phyloP scores from a whole-genome alignment of 2,888 invertebrate species.

The Entomobrya proxima region DNA sequence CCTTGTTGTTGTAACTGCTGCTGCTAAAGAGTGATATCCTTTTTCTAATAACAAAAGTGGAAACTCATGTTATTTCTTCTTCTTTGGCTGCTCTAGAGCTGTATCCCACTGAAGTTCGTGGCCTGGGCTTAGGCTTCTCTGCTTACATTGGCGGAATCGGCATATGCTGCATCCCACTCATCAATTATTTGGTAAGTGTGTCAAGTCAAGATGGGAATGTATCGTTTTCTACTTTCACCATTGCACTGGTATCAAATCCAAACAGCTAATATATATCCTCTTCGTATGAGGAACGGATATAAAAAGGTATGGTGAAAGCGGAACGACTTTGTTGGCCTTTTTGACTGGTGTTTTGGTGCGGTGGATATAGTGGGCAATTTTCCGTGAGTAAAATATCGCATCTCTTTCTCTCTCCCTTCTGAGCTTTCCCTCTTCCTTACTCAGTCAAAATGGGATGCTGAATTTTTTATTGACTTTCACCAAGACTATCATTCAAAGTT shows the following conservation, averaged over 20 bases:
- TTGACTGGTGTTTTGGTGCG: neutral
- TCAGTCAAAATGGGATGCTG: constrained; percentile 51
- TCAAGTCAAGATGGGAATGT: constrained; percentile 48
- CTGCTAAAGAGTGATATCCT: constrained; percentile 26
- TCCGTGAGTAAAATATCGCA: constrained; percentile 25
- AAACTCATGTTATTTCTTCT: constrained; percentile 45
- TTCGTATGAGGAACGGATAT: neutral
- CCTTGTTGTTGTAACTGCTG: neutral
- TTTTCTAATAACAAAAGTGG: constrained; percentile 61
- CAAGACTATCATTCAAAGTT: constrained; percentile 59
- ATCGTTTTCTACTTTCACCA: constrained; percentile 3
- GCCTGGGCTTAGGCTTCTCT: constrained; percentile 92
- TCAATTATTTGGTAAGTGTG: constrained; percentile 88
- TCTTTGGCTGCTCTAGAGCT: constrained; percentile 80
- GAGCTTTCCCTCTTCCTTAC: neutral
- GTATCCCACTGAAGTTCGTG: constrained; percentile 92
- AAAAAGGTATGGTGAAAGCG: constrained; percentile 2
- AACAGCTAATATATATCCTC: neutral
- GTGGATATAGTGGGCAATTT: constrained; percentile 7
- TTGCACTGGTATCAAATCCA: neutral
- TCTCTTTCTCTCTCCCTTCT: neutral
- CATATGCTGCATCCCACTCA: constrained; percentile 91
- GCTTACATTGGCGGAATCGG: constrained; percentile 94
- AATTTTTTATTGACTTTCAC: constrained; percentile 62
- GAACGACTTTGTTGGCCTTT: neutral